Percentiles rank a stretch among this genome's conserved stretches.
phyloP scores from a whole-genome alignment of 92 coral and sea anemone genomes.

The Anthopleura xanthogrammica region DNA sequence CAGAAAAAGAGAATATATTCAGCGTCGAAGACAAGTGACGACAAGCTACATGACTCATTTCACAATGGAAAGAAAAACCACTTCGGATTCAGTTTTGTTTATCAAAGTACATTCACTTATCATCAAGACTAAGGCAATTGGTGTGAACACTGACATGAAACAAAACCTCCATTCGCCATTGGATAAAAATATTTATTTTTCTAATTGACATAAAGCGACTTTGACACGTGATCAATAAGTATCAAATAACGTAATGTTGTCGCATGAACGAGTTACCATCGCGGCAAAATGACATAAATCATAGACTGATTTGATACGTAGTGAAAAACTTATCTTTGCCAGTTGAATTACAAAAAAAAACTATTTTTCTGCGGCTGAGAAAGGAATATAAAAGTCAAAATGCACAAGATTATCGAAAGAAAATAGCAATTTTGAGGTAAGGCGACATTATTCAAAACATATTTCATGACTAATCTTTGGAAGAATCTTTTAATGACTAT shows the following conservation, averaged over 20 bases:
- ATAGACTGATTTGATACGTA: background rate
- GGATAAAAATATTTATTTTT: background rate
- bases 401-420: background rate
- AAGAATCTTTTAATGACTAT: background rate
- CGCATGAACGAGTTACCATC: background rate
- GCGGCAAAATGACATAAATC: background rate
- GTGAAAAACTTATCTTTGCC: background rate
- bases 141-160: too few species aligned
- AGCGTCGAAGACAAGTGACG: too few species aligned
- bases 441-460: background rate
- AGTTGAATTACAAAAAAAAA: background rate
- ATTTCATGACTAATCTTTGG: background rate
- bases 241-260: background rate
- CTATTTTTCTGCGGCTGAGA: too few species aligned
- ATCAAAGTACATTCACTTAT: too few species aligned
- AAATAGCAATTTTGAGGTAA: background rate
- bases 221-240: background rate
- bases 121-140: too few species aligned
- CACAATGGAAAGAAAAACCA: too few species aligned
- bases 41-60: too few species aligned
- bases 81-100: too few species aligned
- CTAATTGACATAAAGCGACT: background rate
- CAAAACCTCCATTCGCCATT: background rate
- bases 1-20: too few species aligned
- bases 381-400: too few species aligned